Percentiles rank a stretch among this genome's conserved stretches.
Conservation (phyloP, 2,113 vertebrate species). For the Periophthalmodon schlosseri region DNA sequence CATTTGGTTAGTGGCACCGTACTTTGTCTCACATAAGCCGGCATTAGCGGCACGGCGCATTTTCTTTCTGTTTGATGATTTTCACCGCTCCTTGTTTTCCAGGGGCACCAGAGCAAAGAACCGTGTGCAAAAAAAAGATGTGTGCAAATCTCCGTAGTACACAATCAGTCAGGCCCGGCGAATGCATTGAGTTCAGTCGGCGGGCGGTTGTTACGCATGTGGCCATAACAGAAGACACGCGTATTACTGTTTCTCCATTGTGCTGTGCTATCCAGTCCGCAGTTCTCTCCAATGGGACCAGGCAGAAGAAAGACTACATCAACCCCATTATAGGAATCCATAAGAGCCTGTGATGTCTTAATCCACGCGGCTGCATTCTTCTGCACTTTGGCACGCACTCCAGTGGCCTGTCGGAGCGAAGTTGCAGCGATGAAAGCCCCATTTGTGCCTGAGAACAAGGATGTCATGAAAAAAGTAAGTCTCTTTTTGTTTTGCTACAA, state of each 20-base stretch:
- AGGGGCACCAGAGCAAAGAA: conserved; percentile 17
- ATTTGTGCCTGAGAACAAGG: neutral
- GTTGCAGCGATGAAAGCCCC: neutral
- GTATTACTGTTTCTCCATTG: conserved; percentile 11
- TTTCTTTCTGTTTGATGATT: conserved; percentile 54
- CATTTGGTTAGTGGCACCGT: conserved; percentile 16
- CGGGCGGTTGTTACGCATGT: conserved; percentile 15
- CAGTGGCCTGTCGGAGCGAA: conserved; percentile 1
- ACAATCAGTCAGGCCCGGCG: neutral
- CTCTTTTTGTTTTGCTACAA: neutral
- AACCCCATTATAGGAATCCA: conserved; percentile 76
- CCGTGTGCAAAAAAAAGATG: conserved; percentile 40
- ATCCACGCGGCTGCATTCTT: conserved; percentile 62
- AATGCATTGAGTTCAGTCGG: neutral
- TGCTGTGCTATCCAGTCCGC: conserved; percentile 45
- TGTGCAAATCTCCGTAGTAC: conserved; percentile 40
- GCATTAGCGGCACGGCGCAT: conserved; percentile 4
- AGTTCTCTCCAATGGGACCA: conserved; percentile 53
- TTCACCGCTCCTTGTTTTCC: conserved; percentile 25
- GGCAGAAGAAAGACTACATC: conserved; percentile 70
- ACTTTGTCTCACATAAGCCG: conserved; percentile 22
- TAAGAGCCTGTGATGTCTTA: conserved; percentile 72
- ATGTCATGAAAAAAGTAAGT: neutral
- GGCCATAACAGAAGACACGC: conserved; percentile 8
- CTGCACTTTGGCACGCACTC: conserved; percentile 58